Evolutionary conservation across 2,113 vertebrate genomes (phyloP).

Genomic region (Physeter macrocephalus): DNA sequence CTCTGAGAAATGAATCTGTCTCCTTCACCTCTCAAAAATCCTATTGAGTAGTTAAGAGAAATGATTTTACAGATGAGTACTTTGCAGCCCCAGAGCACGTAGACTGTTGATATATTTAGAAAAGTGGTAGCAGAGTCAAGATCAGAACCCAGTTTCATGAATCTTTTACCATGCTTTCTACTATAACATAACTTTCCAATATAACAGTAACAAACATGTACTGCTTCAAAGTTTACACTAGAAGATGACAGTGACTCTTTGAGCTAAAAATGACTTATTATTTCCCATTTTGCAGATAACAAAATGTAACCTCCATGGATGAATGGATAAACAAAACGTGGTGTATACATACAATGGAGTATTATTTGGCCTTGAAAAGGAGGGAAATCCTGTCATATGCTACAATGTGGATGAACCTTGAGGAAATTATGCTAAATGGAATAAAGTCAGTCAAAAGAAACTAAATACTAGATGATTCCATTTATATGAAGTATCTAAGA

Average conservation of each 20-base stretch:
- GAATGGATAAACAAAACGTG: background rate
- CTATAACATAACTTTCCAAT: background rate
- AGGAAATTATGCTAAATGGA: background rate
- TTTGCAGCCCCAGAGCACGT: background rate
- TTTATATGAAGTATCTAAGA: background rate
- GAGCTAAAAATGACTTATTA: background rate
- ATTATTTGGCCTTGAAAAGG: background rate
- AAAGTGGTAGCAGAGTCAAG: background rate
- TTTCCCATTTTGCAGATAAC: background rate
- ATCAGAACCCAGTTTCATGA: background rate
- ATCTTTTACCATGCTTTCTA: background rate
- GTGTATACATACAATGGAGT: background rate
- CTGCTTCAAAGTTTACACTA: background rate
- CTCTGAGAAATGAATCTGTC: background rate
- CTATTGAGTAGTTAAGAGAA: background rate
- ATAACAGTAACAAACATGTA: background rate
- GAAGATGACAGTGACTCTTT: background rate
- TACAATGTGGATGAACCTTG: background rate
- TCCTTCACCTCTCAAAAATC: background rate
- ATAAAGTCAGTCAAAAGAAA: background rate
- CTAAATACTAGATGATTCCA: background rate
- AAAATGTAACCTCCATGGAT: background rate
- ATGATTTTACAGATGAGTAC: background rate
- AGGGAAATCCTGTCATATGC: background rate
- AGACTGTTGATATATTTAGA: background rate